phyloP scores from a whole-genome alignment of 2,797 vertebrate genomes.

The Myripristis murdjan region DNA sequence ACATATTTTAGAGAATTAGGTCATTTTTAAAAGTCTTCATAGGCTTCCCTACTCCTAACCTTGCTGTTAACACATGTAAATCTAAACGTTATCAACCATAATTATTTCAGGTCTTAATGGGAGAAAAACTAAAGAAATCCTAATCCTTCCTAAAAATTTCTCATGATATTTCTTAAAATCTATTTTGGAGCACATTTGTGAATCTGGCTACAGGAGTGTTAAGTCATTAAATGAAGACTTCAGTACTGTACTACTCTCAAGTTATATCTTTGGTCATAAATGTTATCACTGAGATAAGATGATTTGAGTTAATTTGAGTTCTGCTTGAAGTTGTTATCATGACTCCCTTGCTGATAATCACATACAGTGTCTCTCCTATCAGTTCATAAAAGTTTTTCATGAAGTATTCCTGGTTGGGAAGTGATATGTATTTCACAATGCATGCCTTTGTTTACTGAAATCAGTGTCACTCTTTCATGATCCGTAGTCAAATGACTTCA shows the following conservation, averaged over 20 bases:
- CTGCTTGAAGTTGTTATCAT: neutral
- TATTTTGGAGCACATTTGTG: too few relatives aligned
- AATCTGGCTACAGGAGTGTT: neutral
- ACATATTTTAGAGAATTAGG: too few relatives aligned
- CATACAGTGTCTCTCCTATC: neutral
- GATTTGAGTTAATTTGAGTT: neutral
- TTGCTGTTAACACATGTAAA: too few relatives aligned
- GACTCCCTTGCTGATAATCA: neutral
- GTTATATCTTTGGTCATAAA: too few relatives aligned
- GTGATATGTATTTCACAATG: neutral
- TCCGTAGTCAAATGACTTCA: neutral
- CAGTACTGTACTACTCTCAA: conserved; percentile 1
- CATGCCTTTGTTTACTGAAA: neutral
- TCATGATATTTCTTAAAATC: too few relatives aligned
- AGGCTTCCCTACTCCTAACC: too few relatives aligned
- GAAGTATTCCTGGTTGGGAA: neutral
- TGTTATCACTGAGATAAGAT: conserved; percentile 6
- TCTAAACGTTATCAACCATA: too few relatives aligned
- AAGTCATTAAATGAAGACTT: neutral
- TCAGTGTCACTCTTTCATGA: neutral
- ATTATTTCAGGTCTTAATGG: too few relatives aligned
- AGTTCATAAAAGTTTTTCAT: neutral
- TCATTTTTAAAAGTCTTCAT: too few relatives aligned
- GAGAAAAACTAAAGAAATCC: too few relatives aligned
- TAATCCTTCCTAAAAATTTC: too few relatives aligned